phyloP scores from a whole-genome alignment of 30 jellyfish, hydroid and myxozoan species.

The Catostylus mosaicus region DNA sequence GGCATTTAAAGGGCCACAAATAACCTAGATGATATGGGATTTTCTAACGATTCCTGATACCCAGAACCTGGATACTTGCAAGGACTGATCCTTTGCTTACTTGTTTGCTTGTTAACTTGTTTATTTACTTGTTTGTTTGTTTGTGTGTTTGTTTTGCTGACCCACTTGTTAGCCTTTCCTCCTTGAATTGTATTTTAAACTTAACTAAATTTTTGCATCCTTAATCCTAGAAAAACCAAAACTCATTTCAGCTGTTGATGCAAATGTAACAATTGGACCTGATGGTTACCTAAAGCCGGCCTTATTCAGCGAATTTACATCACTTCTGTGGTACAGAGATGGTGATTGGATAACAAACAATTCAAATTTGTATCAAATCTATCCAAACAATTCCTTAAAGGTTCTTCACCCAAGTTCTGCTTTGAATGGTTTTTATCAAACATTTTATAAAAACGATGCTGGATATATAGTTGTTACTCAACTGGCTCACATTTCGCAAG shows the following conservation, averaged over 20 bases:
- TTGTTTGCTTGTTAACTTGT: too few relatives aligned
- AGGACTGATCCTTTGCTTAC: too few relatives aligned
- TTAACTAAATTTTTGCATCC: background rate
- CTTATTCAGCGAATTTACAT: background rate
- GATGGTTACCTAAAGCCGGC: conserved; percentile 20
- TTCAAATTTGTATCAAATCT: conserved; percentile 5
- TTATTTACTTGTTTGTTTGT: too few relatives aligned
- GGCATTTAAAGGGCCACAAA: too few relatives aligned
- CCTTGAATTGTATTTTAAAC: too few relatives aligned
- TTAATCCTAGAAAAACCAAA: conserved; percentile 17
- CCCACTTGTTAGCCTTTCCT: too few relatives aligned
- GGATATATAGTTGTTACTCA: conserved; percentile 19
- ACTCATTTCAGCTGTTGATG: background rate
- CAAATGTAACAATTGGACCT: background rate
- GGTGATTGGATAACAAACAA: conserved; percentile 9
- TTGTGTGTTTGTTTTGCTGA: too few relatives aligned
- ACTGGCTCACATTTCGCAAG: background rate
- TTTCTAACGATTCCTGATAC: too few relatives aligned
- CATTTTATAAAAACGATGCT: conserved; percentile 20
- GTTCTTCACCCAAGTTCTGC: conserved; percentile 17
- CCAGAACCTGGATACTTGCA: too few relatives aligned
- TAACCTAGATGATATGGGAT: too few relatives aligned
- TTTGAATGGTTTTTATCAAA: conserved; percentile 22
- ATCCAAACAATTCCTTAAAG: conserved; percentile 10
- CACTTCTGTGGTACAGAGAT: conserved; percentile 40